Evolutionary conservation across 2,797 vertebrate genomes (phyloP).

Genomic region (Dicrostonyx torquatus): DNA sequence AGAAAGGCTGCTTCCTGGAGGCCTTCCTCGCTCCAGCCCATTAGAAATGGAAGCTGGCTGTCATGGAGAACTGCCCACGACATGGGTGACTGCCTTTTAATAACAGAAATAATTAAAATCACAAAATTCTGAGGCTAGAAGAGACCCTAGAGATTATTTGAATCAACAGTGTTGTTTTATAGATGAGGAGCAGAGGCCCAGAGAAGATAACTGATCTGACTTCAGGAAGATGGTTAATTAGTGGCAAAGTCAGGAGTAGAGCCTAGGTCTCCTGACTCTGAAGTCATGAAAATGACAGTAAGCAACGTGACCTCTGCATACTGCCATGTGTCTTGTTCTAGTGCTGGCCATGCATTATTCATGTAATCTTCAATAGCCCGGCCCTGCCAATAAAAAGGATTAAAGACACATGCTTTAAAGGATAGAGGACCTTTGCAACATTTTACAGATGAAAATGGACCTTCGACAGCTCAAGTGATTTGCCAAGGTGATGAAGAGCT

Average conservation of each 20-base stretch:
- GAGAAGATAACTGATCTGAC: conserved; percentile 44
- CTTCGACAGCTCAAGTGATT: background rate
- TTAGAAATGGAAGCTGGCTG: conserved; percentile 16
- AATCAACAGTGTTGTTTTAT: conserved; percentile 64
- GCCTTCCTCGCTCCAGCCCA: background rate
- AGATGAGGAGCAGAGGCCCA: conserved; percentile 56
- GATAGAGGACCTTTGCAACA: conserved; percentile 6
- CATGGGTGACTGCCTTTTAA: conserved; percentile 63
- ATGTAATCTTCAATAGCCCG: conserved; percentile 37
- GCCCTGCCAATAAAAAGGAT: conserved; percentile 19
- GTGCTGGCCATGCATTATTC: conserved; percentile 46
- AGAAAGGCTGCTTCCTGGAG: background rate
- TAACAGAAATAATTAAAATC: conserved; percentile 73
- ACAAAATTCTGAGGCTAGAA: conserved; percentile 51
- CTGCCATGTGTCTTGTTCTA: background rate
- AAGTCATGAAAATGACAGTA: conserved; percentile 42
- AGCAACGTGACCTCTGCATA: conserved; percentile 15
- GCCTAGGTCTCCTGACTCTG: conserved; percentile 37
- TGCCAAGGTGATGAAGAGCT: conserved; percentile 20
- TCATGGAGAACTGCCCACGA: background rate
- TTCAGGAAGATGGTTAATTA: conserved; percentile 55
- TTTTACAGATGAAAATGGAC: conserved; percentile 14
- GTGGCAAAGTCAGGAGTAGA: conserved; percentile 39
- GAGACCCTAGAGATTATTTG: conserved; percentile 41
- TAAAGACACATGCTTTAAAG: background rate